Evolutionary conservation across 2,113 vertebrate species (phyloP).

Genomic region (Casuarius casuarius): DNA sequence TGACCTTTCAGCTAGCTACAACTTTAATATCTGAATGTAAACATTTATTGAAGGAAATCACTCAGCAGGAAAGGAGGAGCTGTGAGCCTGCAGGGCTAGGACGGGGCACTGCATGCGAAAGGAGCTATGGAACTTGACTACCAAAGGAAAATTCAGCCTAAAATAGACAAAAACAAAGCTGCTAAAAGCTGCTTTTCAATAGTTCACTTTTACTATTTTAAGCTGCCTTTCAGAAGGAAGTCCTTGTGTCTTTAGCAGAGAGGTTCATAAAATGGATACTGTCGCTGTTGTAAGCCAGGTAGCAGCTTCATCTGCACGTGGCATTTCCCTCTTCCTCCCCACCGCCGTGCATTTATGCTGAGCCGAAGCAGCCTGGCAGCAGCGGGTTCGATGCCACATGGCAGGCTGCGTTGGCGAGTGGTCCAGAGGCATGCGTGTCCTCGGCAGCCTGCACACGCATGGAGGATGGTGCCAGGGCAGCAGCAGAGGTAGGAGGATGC

Average conservation of each 20-base stretch:
- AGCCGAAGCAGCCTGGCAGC: accelerated
- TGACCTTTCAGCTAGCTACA: neutral
- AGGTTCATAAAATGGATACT: neutral
- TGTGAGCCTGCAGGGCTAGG: accelerated
- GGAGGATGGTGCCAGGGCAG: accelerated
- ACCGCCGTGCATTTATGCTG: accelerated
- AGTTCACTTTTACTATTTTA: neutral
- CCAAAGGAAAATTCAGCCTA: neutral
- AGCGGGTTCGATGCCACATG: too few relatives aligned
- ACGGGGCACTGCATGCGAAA: neutral
- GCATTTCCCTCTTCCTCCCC: neutral
- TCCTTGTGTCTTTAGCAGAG: neutral
- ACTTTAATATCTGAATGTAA: neutral
- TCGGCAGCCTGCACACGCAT: accelerated
- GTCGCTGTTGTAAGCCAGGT: neutral
- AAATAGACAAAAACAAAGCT: neutral
- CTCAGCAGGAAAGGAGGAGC: neutral
- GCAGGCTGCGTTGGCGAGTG: too few relatives aligned
- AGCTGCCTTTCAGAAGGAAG: neutral
- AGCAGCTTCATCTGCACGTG: neutral
- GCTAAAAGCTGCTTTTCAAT: neutral
- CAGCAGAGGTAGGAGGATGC: neutral
- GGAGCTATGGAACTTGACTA: neutral
- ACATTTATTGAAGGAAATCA: neutral
- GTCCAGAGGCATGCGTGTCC: too few relatives aligned